Conservation (phyloP, 2,888 invertebrate genomes). For the Cryptops parisi region DNA sequence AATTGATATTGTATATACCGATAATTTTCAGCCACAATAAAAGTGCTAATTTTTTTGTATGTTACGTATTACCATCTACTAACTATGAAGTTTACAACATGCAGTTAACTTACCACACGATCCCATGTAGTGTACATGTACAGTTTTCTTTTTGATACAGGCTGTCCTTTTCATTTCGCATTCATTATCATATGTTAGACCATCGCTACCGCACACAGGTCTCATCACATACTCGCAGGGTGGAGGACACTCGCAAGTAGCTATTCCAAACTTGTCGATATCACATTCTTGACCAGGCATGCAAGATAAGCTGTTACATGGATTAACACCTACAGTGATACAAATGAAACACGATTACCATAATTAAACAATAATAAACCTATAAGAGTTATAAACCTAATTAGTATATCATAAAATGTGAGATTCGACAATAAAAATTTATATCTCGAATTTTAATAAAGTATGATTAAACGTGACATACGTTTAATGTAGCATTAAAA, state of each 20-base stretch:
- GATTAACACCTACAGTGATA: conserved; percentile 53
- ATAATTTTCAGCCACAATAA: too few relatives aligned
- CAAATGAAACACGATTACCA: neutral
- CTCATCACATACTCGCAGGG: conserved; percentile 57
- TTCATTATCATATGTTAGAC: conserved; percentile 37
- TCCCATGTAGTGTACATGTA: conserved; percentile 45
- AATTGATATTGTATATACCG: too few relatives aligned
- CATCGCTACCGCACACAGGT: conserved; percentile 38
- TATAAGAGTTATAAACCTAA: too few relatives aligned
- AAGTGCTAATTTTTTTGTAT: too few relatives aligned
- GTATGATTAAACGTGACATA: too few relatives aligned
- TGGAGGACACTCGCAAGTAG: conserved; percentile 68
- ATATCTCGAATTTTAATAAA: too few relatives aligned
- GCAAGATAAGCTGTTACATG: conserved; percentile 64
- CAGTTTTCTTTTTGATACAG: conserved; percentile 36
- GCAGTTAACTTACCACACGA: conserved; percentile 49
- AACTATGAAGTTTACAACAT: too few relatives aligned
- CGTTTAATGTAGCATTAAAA: too few relatives aligned
- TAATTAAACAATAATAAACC: neutral
- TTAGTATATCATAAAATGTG: too few relatives aligned
- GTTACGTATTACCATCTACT: too few relatives aligned
- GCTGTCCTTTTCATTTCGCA: conserved; percentile 36
- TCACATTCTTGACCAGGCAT: conserved; percentile 63
- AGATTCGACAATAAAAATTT: too few relatives aligned
- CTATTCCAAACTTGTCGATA: conserved; percentile 63